These are phyloP conservation scores for Eurois occulta DNA, from an alignment of 2,888 invertebrate genomes.

Conservation along the genomic window DNA sequence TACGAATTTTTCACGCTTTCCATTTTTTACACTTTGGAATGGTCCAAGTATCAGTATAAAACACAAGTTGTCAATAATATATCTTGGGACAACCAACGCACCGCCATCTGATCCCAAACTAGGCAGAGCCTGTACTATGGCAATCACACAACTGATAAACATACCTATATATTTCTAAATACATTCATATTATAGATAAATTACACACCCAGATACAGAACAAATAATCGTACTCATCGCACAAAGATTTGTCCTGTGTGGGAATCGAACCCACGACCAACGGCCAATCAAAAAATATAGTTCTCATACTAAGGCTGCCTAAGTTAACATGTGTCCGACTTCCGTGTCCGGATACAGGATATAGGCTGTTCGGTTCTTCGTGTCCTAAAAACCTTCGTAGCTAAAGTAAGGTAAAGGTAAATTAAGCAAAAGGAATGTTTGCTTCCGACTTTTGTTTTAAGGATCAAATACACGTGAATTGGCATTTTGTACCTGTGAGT, in stretches of 20 bases:
- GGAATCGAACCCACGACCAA: no score
- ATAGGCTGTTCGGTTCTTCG: not conserved
- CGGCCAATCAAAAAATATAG: no score
- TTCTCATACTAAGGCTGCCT: not conserved
- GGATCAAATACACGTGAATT: not conserved
- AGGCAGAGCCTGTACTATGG: no score
- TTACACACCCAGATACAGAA: no score
- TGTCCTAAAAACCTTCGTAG: conserved; percentile 8
- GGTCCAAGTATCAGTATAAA: not conserved
- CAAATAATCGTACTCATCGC: no score
- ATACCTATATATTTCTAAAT: no score
- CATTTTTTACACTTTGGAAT: not conserved
- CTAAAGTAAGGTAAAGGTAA: not conserved
- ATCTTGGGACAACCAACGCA: no score
- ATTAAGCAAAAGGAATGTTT: conserved; percentile 2
- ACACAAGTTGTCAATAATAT: not conserved
- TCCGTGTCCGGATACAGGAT: conserved; percentile 20
- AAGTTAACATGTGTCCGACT: not conserved
- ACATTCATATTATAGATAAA: no score
- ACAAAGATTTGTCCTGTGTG: no score
- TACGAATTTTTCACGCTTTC: no score
- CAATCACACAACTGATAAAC: no score
- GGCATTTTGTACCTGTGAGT: not conserved
- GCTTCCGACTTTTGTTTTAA: conserved; percentile 10
- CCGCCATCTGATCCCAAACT: no score